Conservation (phyloP, 2,113 vertebrate genomes). For the Glareola pratincola region DNA sequence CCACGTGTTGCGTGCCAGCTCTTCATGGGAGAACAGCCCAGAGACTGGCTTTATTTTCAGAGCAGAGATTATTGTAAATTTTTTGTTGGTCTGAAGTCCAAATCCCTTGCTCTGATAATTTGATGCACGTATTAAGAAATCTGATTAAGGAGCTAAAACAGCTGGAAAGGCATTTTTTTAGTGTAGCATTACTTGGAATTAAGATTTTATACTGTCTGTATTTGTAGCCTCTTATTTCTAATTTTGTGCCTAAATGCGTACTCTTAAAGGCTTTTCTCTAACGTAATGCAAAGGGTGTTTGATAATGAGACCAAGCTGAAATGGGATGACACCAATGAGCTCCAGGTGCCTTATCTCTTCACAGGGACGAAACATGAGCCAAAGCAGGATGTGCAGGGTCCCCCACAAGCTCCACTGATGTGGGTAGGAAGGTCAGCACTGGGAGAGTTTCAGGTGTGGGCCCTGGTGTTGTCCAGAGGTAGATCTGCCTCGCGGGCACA, state of each 20-base stretch:
- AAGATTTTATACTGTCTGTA: not conserved
- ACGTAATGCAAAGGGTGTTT: not conserved
- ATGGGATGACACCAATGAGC: not conserved
- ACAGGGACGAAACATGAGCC: not conserved
- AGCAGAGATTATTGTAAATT: not conserved
- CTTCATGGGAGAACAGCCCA: not conserved
- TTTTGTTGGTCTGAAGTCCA: not conserved
- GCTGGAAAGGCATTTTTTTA: not conserved
- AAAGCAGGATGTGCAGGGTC: not conserved
- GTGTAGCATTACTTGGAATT: not conserved
- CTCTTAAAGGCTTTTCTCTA: not conserved
- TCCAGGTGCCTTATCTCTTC: not conserved
- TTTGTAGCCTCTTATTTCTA: not conserved
- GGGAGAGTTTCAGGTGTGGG: not conserved
- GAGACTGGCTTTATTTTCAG: not conserved
- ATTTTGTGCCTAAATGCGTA: not conserved
- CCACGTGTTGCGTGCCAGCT: rapidly evolving
- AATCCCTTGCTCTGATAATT: not conserved
- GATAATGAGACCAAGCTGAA: not conserved
- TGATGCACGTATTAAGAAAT: not conserved
- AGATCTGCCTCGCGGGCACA: not conserved
- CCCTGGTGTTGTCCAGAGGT: not conserved
- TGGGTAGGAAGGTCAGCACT: not conserved
- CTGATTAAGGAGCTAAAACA: not conserved
- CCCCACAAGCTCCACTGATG: rapidly evolving